Conservation (phyloP, 2,797 vertebrate genomes). For the Rallus crepitans region DNA sequence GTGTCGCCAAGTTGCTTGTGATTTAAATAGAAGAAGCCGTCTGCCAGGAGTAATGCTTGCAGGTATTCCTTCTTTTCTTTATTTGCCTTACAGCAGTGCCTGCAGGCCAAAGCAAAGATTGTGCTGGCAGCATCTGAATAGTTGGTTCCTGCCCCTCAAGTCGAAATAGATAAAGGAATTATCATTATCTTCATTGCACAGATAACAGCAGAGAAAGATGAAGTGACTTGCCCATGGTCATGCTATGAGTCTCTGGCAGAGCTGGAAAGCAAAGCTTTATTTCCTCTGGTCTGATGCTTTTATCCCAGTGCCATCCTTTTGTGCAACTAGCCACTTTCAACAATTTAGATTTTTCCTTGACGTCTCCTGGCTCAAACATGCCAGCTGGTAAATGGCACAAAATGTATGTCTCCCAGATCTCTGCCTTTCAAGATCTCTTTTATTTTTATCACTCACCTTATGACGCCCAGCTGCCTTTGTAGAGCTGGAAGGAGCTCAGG, state of each 20-base stretch:
- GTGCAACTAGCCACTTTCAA: background rate
- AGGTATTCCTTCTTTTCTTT: conserved; percentile 60
- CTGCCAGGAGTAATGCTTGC: conserved; percentile 28
- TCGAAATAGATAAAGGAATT: conserved; percentile 26
- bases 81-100: conserved; percentile 60
- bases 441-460: background rate
- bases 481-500: background rate
- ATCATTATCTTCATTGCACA: conserved; percentile 23
- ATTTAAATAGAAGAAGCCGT: conserved; percentile 19
- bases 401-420: background rate
- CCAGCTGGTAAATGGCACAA: background rate
- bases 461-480: background rate
- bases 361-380: background rate
- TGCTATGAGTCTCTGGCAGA: background rate
- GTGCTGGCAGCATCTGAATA: conserved; percentile 30
- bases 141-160: conserved; percentile 16
- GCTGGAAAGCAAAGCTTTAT: background rate
- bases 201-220: background rate
- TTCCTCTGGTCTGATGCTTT: conserved; percentile 5
- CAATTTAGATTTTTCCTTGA: background rate
- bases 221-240: background rate
- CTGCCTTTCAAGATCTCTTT: conserved; percentile 5
- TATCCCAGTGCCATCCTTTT: conserved; percentile 12
- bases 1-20: conserved; percentile 8
- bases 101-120: conserved; percentile 36